Percentiles rank a stretch among this genome's conserved stretches.
Evolutionary conservation across 2,888 invertebrate genomes (phyloP).

Genomic region (Cylindroiulus punctatus): DNA sequence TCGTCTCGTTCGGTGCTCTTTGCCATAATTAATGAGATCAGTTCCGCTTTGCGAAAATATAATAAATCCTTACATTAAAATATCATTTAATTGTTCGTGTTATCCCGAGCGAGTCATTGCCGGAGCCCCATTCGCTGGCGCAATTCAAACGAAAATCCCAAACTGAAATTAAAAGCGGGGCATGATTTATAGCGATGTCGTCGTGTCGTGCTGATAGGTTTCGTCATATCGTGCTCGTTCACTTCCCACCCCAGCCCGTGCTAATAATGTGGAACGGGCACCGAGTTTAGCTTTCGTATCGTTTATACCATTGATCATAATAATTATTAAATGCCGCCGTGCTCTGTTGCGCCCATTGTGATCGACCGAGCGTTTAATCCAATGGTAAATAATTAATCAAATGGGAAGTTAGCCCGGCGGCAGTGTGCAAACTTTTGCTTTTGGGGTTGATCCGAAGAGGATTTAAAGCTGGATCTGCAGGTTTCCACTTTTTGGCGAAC

Average conservation of each 20-base stretch:
- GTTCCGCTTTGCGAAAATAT: slow-evolving; percentile 9
- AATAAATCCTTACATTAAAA: slow-evolving; percentile 18
- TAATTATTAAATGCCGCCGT: slow-evolving; percentile 6
- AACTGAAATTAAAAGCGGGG: not conserved
- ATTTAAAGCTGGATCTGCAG: too few species aligned
- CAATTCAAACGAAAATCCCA: not conserved
- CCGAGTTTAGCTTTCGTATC: not conserved
- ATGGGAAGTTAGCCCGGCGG: not conserved
- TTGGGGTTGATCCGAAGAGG: too few species aligned
- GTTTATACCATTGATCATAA: slow-evolving; percentile 4
- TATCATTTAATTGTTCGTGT: slow-evolving; percentile 3
- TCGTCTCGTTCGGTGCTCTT: slow-evolving; percentile 11
- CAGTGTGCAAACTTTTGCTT: not conserved
- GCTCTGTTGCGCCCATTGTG: not conserved
- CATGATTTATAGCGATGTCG: slow-evolving; percentile 3
- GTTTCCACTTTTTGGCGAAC: too few species aligned
- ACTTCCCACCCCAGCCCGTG: not conserved
- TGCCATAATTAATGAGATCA: slow-evolving; percentile 11
- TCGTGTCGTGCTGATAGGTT: not conserved
- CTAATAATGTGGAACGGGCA: not conserved
- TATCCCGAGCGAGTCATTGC: slow-evolving; percentile 18
- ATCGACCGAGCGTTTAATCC: not conserved
- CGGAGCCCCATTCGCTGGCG: not conserved
- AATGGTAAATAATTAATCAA: slow-evolving; percentile 7
- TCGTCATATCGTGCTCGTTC: not conserved